Evolutionary conservation across 2,888 invertebrate species (phyloP).

Genomic region (Chalcis sispes): DNA sequence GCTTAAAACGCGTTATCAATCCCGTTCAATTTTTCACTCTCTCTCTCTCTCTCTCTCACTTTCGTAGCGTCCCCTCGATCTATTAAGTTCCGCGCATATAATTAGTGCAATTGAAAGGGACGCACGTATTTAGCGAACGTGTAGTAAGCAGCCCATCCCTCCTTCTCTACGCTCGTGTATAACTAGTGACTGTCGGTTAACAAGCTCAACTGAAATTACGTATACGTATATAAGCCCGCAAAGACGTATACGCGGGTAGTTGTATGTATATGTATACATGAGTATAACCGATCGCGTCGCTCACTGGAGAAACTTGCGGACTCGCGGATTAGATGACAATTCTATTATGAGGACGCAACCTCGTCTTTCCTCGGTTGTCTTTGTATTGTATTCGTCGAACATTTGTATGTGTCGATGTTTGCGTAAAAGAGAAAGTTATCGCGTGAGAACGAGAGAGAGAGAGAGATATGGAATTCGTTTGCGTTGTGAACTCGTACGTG

Average conservation of each 20-base stretch:
- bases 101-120: slow-evolving; percentile 37
- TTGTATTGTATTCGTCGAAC: neutral
- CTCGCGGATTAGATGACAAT: slow-evolving; percentile 44
- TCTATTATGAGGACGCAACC: slow-evolving; percentile 33
- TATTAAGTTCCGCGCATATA: slow-evolving; percentile 43
- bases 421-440: too few species aligned
- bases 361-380: neutral
- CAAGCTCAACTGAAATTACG: slow-evolving; percentile 32
- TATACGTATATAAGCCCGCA: too few species aligned
- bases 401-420: neutral
- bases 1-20: too few species aligned
- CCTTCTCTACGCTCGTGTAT: neutral
- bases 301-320: neutral
- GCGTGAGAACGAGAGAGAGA: too few species aligned
- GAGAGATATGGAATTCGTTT: neutral
- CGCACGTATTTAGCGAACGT: slow-evolving; percentile 20
- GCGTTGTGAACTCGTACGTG: slow-evolving; percentile 45
- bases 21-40: neutral
- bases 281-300: too few species aligned
- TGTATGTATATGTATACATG: too few species aligned
- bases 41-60: neutral
- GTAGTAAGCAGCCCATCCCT: neutral
- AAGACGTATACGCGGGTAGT: slow-evolving; percentile 14
- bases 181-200: too few species aligned
- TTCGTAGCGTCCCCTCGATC: slow-evolving; percentile 33